phyloP scores from a whole-genome alignment of 1,140 invertebrate genomes.

The Hylyphantes graminicola region DNA sequence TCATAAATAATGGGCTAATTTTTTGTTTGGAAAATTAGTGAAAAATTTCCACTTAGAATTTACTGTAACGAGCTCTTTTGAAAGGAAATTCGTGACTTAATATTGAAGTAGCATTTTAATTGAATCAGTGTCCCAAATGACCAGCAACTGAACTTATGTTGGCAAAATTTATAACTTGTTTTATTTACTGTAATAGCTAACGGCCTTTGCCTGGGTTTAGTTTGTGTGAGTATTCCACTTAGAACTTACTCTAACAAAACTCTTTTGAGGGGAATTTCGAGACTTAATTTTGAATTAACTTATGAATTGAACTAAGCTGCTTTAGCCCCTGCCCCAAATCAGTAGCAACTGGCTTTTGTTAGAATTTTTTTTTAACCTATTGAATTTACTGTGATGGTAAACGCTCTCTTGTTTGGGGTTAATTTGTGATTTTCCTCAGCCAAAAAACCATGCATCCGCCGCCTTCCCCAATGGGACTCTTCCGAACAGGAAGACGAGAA shows the following conservation, averaged over 20 bases:
- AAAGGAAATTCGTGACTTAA: no score
- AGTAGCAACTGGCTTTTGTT: background rate
- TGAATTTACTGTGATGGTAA: background rate
- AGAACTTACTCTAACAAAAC: background rate
- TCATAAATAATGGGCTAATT: no score
- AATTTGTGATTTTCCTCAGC: background rate
- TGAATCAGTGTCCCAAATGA: no score
- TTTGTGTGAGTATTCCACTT: background rate
- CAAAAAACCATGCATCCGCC: constrained; percentile 7
- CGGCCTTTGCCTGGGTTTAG: background rate
- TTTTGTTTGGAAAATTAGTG: no score
- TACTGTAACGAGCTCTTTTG: no score
- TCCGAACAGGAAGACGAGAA: background rate
- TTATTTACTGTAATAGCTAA: no score
- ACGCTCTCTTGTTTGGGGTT: background rate
- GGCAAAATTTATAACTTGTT: no score
- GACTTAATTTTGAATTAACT: background rate
- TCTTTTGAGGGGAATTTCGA: background rate
- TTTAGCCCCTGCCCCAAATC: background rate
- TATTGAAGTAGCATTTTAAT: no score
- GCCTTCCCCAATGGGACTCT: constrained; percentile 27
- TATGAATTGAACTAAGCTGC: background rate
- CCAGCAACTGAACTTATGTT: no score
- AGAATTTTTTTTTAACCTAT: background rate
- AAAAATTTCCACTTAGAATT: no score